Evolutionary conservation across 2,797 vertebrate species (phyloP), one percentile per base, ranked within the genome.

Genomic region (Lepilemur ruficaudatus): DNA sequence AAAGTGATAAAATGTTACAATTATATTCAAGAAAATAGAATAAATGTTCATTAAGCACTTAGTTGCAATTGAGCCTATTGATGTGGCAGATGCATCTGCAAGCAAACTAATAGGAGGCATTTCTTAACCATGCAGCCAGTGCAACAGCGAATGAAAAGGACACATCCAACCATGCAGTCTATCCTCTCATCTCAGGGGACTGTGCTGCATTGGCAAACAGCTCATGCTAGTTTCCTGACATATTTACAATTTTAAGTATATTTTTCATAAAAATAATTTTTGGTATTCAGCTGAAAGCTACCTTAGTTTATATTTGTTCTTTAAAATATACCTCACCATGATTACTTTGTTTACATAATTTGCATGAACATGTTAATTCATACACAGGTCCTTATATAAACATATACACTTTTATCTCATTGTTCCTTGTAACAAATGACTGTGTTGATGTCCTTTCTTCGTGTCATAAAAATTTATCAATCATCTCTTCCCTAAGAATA

Each of bases 21-120:
- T 70, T 82, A 1, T 65, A 43, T 91, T 96, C 81, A 96, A 93
- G 79, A 91, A 97, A 55, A 52, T 94, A 78, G 28, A 92, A 81
- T 43, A 73, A 95, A 82, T 38, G 0, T 57, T 93, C 41, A 57
- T 63, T 38, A 91, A 96, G 32, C 10, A 63, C n/a, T 80, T 91
- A 46, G 48, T 59, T 96, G 89, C 95, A 92, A 30, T 59, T 38
- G 75, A 95, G 57, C 1, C 6, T 93, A 32, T 97, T 95, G 20
- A 70, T 91, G 52, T 50, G 41, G 30, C 30, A 89, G 4, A 57
- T 79, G 38, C 30, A 94, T 89, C 72, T 81, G 3, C 7, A 97
- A 95, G 17, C 70, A 91, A 46, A 91, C 70, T 93, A 76, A 30
- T 18, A 84, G 0, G 15, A 97, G n/a, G 0, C 30, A 76, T 84